Base-by-base conservation (phyloP, 1,140 invertebrate species). In the Aphidius ervi region DNA sequence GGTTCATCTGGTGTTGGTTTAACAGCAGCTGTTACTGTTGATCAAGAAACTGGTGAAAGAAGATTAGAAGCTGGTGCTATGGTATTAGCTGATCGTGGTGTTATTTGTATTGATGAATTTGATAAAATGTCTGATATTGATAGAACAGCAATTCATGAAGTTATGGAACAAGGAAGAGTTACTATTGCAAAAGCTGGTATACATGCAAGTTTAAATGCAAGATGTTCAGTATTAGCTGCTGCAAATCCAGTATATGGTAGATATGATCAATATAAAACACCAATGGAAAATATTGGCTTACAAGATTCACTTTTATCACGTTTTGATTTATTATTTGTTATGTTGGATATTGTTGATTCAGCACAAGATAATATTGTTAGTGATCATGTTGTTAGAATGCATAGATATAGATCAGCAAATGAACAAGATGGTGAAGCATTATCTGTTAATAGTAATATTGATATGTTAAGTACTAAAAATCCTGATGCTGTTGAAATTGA, bases 111-210 rank as follows among this genome's bases (percentile, higher is more conserved):
- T 75, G 98, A 99, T 79, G 97, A 99, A 82, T 99, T 99, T 79
- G 97, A 99, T 81, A 99, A 99, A 83, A 99, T 99, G 98, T 95
- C 95, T n/a, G 98, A 99, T 73, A 94, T 98, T 58, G 97, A 99
- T 82, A 83, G 97, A 69, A 99, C 97, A 10, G 96, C 97, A 31
- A 99, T 99, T 64, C 98, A 99, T 75, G 97, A 99, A 84, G 96
- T 99, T 4, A 95, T 95, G 93, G 93, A 95, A 82, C 92, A 95
- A 74, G 92, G 92, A 23, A 83, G 94, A 69, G 97, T 99, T 2
- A 99, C 97, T 5, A 98, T 99, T 66, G 90, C 97, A 6, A 99
- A 99, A 82, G 97, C 97, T 54, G 98, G 98, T 40, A 98, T 99
- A 67, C 97, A 99, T 74, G 97, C 97, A 2, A 90, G 94, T 54